Percentiles rank a stretch among this genome's conserved stretches.
phyloP scores from a whole-genome alignment of 2,888 invertebrate species.

The Smittia aterrima region DNA sequence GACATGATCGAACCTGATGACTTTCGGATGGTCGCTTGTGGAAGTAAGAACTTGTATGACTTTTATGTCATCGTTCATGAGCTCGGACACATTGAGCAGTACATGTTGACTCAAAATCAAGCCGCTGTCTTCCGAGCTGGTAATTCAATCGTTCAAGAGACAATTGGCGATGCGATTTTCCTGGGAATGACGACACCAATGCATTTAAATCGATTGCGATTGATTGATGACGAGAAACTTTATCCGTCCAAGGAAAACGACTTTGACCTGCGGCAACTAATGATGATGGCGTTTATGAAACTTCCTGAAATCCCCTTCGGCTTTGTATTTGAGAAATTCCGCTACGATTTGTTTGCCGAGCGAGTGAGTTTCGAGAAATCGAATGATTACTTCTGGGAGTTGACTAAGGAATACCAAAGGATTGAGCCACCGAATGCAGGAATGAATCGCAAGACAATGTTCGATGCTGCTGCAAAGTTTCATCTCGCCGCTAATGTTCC shows the following conservation, averaged over 20 bases:
- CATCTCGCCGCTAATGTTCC: slow-evolving; percentile 71
- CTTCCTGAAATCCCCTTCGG: slow-evolving; percentile 71
- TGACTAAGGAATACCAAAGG: slow-evolving; percentile 60
- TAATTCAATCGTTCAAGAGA: slow-evolving; percentile 71
- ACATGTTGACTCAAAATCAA: slow-evolving; percentile 65
- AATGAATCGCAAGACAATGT: slow-evolving; percentile 57
- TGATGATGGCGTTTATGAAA: slow-evolving; percentile 59
- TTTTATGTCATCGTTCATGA: slow-evolving; percentile 70
- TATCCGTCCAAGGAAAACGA: slow-evolving; percentile 38
- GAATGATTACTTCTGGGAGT: slow-evolving; percentile 65
- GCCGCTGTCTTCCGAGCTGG: slow-evolving; percentile 67
- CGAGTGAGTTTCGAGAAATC: slow-evolving; percentile 53
- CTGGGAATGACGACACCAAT: slow-evolving; percentile 65
- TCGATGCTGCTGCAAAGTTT: slow-evolving; percentile 70
- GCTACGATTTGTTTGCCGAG: slow-evolving; percentile 68
- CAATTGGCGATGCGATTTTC: slow-evolving; percentile 70
- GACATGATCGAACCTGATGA: slow-evolving; percentile 67
- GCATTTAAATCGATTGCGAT: slow-evolving; percentile 63
- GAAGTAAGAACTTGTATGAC: slow-evolving; percentile 60
- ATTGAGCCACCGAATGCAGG: slow-evolving; percentile 56
- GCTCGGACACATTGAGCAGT: slow-evolving; percentile 73
- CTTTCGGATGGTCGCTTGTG: slow-evolving; percentile 66
- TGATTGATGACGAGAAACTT: slow-evolving; percentile 51
- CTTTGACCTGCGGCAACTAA: slow-evolving; percentile 55
- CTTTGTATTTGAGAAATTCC: slow-evolving; percentile 65